Percentiles rank a stretch among this genome's conserved stretches.
phyloP scores from a whole-genome alignment of 2,113 vertebrate species.

The Prinia subflava region DNA sequence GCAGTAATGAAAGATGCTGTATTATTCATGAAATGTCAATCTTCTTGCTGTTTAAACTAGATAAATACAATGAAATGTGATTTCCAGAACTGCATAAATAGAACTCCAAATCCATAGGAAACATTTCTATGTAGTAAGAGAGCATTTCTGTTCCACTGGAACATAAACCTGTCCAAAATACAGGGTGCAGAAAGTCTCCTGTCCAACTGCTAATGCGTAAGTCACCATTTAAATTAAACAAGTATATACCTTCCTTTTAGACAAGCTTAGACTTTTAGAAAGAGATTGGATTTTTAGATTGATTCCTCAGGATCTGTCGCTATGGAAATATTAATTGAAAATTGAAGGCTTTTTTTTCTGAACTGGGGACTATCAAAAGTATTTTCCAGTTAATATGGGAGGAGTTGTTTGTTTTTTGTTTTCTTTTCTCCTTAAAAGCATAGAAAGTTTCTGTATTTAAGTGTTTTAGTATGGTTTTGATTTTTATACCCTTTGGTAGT shows the following conservation, averaged over 20 bases:
- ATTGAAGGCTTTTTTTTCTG: not conserved
- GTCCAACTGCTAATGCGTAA: not conserved
- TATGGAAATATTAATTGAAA: not conserved
- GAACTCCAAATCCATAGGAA: not conserved
- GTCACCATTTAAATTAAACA: not conserved
- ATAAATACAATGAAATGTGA: not conserved
- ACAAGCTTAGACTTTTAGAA: not conserved
- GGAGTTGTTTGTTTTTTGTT: rapidly evolving
- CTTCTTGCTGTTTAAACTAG: not conserved
- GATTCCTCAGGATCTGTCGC: not conserved
- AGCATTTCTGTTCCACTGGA: not conserved
- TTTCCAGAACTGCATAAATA: not conserved
- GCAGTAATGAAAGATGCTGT: not conserved
- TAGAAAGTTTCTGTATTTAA: not conserved
- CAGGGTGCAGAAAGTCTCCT: not conserved
- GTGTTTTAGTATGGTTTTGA: not conserved
- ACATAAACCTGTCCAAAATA: not conserved
- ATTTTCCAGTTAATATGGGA: not conserved
- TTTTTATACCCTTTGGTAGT: not conserved
- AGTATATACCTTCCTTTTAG: not conserved
- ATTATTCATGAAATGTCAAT: not conserved
- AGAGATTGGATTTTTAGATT: not conserved
- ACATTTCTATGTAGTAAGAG: not conserved
- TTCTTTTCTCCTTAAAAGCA: not conserved
- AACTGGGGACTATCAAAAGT: not conserved